Base-by-base conservation (phyloP, 2,113 vertebrate genomes). In the Todiramphus saurophagus region DNA sequence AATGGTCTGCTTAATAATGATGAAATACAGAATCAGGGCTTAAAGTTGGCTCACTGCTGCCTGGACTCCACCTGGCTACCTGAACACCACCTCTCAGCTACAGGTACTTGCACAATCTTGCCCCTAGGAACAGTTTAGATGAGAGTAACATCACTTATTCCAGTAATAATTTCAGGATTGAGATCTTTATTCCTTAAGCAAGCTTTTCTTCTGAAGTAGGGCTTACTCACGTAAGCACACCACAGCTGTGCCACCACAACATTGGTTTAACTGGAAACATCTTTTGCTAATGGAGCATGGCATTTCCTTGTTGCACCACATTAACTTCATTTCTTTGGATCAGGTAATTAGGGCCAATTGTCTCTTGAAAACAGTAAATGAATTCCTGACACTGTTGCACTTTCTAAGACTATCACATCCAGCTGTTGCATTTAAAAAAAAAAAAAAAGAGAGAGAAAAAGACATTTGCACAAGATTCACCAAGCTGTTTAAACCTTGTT, bases 331-430 rank as follows among this genome's bases (percentile, higher is more conserved):
- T 77, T 90, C 68, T 92, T 92, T 89, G 89, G 46, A 92, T 77
- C 89, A 89, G 64, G n/a, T 95, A 94, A 95, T 90, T 94, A 94
- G 83, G 48, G 51, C 73, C 39, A 96, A 97, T 96, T 92, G 77
- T 94, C 73, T 95, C 73, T 81, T 84, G 80, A 87, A 96, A 91
- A 82, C 66, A 84, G 48, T 16, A 89, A 91, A 96, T 94, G 62
- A 91, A 53, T 95, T 93, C 84, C 96, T 94, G 89, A 87, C 66
- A 64, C 23, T 48, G 12, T 44, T 84, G 64, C 16, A 68, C 91
- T 94, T 81, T 91, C 83, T 67, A 93, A 9, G 1, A 55, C 35
- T 84, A 87, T 78, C 43, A 56, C 44, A 93, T 89, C 48, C 76
- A 95, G 48, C 39, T 91, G 95, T 64, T 68, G 41, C 23, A 43